Conservation (phyloP, 2,888 invertebrate genomes). For the Drosophila meridionalis region DNA sequence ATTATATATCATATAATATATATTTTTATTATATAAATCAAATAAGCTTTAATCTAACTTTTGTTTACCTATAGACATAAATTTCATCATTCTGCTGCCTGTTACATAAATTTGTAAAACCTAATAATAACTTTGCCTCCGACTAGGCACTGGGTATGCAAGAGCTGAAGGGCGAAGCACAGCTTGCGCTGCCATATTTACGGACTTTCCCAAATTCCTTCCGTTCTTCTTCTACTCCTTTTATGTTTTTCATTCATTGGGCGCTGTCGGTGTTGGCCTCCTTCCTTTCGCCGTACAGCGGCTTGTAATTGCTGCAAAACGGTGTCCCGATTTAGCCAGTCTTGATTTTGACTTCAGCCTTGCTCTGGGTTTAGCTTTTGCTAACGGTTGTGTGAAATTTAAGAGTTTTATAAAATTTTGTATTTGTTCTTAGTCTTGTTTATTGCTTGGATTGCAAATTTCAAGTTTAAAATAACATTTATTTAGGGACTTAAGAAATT, state of each 20-base stretch:
- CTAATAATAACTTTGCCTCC: neutral
- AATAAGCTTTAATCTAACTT: too few relatives aligned
- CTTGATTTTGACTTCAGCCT: conserved; percentile 46
- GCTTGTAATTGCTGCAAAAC: conserved; percentile 67
- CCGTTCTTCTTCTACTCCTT: conserved; percentile 41
- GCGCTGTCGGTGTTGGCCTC: conserved; percentile 25
- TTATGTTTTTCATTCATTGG: conserved; percentile 58
- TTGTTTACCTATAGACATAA: too few relatives aligned
- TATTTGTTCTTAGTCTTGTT: conserved; percentile 11
- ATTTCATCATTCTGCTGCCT: neutral
- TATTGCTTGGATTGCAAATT: conserved; percentile 41
- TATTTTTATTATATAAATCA: neutral
- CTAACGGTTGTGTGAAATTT: conserved; percentile 13
- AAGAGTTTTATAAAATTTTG: conserved; percentile 38
- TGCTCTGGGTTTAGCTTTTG: conserved; percentile 30
- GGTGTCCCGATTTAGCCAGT: conserved; percentile 44
- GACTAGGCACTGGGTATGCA: conserved; percentile 20
- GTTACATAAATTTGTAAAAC: neutral
- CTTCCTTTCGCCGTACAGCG: conserved; percentile 15
- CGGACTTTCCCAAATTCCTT: conserved; percentile 46
- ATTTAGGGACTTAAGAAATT: conserved; percentile 16
- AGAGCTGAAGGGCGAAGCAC: conserved; percentile 21
- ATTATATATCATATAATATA: neutral
- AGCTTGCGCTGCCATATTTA: conserved; percentile 56
- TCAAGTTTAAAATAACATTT: conserved; percentile 45